Evolutionary conservation across 2,888 invertebrate genomes (phyloP).

Genomic region (Torymus auratus): DNA sequence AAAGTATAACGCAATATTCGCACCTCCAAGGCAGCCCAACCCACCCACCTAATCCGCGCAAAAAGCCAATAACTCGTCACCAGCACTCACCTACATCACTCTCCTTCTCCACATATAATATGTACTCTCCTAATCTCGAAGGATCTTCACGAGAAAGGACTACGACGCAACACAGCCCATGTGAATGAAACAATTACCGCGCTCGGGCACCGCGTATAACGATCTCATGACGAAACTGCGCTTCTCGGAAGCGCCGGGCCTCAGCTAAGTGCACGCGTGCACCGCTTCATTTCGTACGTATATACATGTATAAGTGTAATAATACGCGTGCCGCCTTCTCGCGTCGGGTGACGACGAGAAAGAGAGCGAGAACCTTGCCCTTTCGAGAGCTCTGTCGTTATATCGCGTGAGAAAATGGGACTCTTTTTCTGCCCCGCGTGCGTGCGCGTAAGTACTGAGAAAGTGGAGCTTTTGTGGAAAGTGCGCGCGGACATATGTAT

Average conservation of each 20-base stretch:
- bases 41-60: no score
- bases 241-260: constrained; percentile 57
- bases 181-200: constrained; percentile 69
- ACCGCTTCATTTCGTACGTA: neutral
- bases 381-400: constrained; percentile 21
- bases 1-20: no score
- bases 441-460: neutral
- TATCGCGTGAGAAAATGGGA: constrained; percentile 46
- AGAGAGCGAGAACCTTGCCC: constrained; percentile 19
- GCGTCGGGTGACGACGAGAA: no score
- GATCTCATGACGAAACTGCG: constrained; percentile 63
- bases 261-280: neutral
- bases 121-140: constrained; percentile 12
- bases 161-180: constrained; percentile 55
- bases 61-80: no score
- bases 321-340: no score
- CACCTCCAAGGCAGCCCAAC: no score
- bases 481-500: neutral
- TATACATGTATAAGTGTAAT: neutral
- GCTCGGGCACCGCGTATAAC: constrained; percentile 59
- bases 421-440: neutral
- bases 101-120: no score
- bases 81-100: no score
- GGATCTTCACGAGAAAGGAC: constrained; percentile 13
- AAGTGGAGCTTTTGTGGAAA: constrained; percentile 32